These are phyloP conservation scores for Pelodytes ibericus DNA, from an alignment of 2,797 vertebrate genomes.

Conservation along the genomic window DNA sequence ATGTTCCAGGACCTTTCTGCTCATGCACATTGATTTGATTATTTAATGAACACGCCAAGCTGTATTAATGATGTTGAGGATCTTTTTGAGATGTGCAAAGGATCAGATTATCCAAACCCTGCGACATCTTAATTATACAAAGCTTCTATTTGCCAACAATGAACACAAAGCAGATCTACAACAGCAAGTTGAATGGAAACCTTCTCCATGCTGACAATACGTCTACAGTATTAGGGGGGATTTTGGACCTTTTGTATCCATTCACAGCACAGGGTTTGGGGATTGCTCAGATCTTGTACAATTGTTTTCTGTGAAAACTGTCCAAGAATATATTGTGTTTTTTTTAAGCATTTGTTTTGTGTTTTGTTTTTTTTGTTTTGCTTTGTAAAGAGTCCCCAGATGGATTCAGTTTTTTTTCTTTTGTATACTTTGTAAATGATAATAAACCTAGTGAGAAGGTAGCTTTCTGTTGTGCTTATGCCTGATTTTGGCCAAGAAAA, in stretches of 20 bases:
- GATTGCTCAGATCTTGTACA: constrained; percentile 53
- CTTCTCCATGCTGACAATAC: not conserved
- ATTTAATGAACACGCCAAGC: not conserved
- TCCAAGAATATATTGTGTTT: constrained; percentile 62
- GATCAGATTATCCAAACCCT: constrained; percentile 9
- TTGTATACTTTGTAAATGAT: constrained; percentile 79
- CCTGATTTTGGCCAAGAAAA: too few relatives aligned
- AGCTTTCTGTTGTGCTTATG: not conserved
- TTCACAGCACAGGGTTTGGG: not conserved
- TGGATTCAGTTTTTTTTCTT: constrained; percentile 54
- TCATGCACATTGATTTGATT: not conserved
- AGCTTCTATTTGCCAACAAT: not conserved
- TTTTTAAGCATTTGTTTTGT: constrained; percentile 65
- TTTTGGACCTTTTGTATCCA: not conserved
- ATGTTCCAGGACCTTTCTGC: not conserved
- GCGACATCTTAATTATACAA: not conserved
- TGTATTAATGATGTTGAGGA: constrained; percentile 22
- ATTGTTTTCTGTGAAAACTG: constrained; percentile 96
- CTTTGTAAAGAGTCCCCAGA: constrained; percentile 35
- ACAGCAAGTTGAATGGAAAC: constrained; percentile 20
- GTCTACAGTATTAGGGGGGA: constrained; percentile 34
- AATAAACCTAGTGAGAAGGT: constrained; percentile 71
- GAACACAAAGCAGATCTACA: not conserved
- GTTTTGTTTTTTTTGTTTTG: too few relatives aligned
- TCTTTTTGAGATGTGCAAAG: constrained; percentile 22